Conservation (phyloP, 2,797 vertebrate species). For the Distichodus sexfasciatus region DNA sequence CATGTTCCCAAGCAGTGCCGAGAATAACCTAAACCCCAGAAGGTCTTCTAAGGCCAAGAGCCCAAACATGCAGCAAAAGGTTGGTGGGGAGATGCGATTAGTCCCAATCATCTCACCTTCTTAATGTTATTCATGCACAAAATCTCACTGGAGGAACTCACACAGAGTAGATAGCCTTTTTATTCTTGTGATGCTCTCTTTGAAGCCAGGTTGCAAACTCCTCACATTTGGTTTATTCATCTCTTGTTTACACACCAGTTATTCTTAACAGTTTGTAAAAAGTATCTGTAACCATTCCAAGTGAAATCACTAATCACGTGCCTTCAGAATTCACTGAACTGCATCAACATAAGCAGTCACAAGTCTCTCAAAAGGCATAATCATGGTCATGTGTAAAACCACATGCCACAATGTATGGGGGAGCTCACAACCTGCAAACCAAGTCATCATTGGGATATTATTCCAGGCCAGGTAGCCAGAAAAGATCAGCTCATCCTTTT, state of each 20-base stretch:
- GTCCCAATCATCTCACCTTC: slow-evolving; percentile 1
- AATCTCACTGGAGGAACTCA: slow-evolving; percentile 13
- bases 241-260: slow-evolving; percentile 41
- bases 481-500: neutral
- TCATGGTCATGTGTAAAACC: slow-evolving; percentile 19
- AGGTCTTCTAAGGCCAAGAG: slow-evolving; percentile 66
- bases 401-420: slow-evolving; percentile 28
- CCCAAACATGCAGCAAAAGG: slow-evolving; percentile 70
- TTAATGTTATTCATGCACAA: slow-evolving; percentile 28
- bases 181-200: slow-evolving; percentile 52
- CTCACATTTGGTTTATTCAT: neutral
- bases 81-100: slow-evolving; percentile 45
- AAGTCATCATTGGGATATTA: neutral
- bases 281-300: neutral
- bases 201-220: neutral
- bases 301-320: slow-evolving; percentile 12
- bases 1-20: slow-evolving; percentile 64
- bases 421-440: neutral
- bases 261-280: slow-evolving; percentile 44
- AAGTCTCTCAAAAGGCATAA: slow-evolving; percentile 18
- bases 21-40: slow-evolving; percentile 62
- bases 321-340: slow-evolving; percentile 26
- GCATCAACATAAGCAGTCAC: slow-evolving; percentile 27
- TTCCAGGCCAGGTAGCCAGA: neutral
- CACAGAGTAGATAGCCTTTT: slow-evolving; percentile 49